phyloP scores from a whole-genome alignment of 1,140 invertebrate genomes.

The Phymastichus coffea region DNA sequence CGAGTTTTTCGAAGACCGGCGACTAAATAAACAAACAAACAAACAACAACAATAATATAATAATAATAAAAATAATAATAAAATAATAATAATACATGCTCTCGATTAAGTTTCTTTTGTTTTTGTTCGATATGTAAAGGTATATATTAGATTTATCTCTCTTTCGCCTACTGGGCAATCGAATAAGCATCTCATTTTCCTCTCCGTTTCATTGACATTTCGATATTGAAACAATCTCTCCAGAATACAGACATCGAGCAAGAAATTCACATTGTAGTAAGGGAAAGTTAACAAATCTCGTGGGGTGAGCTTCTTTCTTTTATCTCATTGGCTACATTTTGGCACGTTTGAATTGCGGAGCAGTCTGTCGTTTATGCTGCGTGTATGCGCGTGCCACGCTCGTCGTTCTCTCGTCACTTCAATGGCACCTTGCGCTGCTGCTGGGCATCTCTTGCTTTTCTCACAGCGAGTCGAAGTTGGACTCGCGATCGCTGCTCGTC shows the following conservation, averaged over 20 bases:
- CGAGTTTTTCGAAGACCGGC: constrained; percentile 40
- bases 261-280: constrained; percentile 6
- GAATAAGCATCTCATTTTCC: too few relatives aligned
- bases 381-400: constrained; percentile 4
- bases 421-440: too few relatives aligned
- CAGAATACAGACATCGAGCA: too few relatives aligned
- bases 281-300: too few relatives aligned
- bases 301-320: too few relatives aligned
- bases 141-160: constrained; percentile 16
- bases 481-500: constrained; percentile 52
- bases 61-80: constrained; percentile 20
- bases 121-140: background rate
- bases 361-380: constrained; percentile 13
- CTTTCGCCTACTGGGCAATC: constrained; percentile 2
- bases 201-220: too few relatives aligned
- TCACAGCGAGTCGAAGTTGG: constrained; percentile 54
- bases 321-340: constrained; percentile 48
- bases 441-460: too few relatives aligned
- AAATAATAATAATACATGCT: constrained; percentile 32
- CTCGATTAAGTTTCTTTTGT: background rate
- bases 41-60: constrained; percentile 52
- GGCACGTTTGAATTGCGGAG: constrained; percentile 47
- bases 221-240: too few relatives aligned
- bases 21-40: constrained; percentile 54
- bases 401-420: too few relatives aligned